Evolutionary conservation across 2,888 invertebrate species (phyloP).

Genomic region (Eumacrocentrus americanus): DNA sequence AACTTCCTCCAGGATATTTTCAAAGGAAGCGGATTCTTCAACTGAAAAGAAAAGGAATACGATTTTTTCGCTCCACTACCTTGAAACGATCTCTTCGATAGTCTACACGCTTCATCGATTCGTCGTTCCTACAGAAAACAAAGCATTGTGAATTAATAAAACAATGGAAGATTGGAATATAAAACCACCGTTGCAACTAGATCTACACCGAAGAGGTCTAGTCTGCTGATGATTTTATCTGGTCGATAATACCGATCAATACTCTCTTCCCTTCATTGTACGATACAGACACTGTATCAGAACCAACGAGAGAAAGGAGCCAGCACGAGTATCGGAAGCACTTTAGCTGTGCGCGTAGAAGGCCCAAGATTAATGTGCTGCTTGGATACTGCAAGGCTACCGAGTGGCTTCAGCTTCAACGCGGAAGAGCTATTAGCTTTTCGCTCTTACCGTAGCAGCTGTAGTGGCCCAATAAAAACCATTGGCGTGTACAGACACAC

Average conservation of each 20-base stretch:
- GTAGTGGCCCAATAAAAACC: constrained; percentile 19
- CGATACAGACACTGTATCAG: too few species aligned
- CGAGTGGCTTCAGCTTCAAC: constrained; percentile 40
- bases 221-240: too few species aligned
- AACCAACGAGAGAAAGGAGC: constrained; percentile 25
- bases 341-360: constrained; percentile 45
- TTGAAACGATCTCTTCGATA: constrained; percentile 5
- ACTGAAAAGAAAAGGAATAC: constrained; percentile 1
- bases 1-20: constrained; percentile 1
- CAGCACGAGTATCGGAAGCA: constrained; percentile 44
- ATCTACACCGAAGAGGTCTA: too few species aligned
- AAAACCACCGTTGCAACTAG: constrained; percentile 24
- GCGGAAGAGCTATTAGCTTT: constrained; percentile 44
- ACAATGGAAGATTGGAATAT: constrained; percentile 21
- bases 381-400: constrained; percentile 37
- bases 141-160: not conserved
- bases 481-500: not conserved
- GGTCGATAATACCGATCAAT: too few species aligned
- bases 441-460: constrained; percentile 20
- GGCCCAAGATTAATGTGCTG: constrained; percentile 46
- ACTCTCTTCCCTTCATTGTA: too few species aligned
- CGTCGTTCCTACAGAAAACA: not conserved
- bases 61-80: constrained; percentile 18
- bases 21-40: not conserved
- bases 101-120: constrained; percentile 5